Evolutionary conservation across 2,113 vertebrate species (phyloP).

Genomic region (Dasyurus viverrinus): DNA sequence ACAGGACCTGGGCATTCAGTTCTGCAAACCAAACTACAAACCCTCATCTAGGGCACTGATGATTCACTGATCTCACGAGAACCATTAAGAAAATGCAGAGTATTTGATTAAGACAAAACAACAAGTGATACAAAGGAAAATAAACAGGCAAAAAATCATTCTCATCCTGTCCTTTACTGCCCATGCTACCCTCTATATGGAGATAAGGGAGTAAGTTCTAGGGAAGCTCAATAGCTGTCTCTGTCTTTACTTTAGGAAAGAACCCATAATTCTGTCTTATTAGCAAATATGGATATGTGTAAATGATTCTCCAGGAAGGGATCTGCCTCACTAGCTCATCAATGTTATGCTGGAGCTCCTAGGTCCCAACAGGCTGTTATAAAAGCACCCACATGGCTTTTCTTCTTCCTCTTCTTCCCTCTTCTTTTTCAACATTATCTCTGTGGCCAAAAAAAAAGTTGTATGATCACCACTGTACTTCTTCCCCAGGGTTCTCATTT

Average conservation of each 20-base stretch:
- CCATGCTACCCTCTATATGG: not conserved
- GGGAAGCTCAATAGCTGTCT: not conserved
- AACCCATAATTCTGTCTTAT: not conserved
- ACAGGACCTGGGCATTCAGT: not conserved
- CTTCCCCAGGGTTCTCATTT: not conserved
- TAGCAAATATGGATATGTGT: not conserved
- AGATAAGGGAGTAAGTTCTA: not conserved
- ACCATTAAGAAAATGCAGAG: not conserved
- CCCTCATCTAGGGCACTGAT: not conserved
- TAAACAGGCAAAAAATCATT: not conserved
- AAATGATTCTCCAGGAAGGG: not conserved
- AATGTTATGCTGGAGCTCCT: not conserved
- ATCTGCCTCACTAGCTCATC: not conserved
- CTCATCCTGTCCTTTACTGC: not conserved
- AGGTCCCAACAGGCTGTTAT: not conserved
- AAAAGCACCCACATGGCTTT: not conserved
- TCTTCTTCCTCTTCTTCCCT: not conserved
- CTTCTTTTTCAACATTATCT: not conserved
- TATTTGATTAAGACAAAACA: not conserved
- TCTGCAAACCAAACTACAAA: not conserved
- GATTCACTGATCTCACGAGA: not conserved
- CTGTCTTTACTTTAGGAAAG: too few species aligned
- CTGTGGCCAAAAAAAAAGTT: not conserved
- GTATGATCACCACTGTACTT: not conserved
- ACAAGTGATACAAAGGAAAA: not conserved